A percentile compares a stretch with the other conserved stretches of the same genome.
These are phyloP conservation scores for Ashinkailepas kermadecensis DNA, from an alignment of 2,888 invertebrate genomes.

Conservation along the genomic window DNA sequence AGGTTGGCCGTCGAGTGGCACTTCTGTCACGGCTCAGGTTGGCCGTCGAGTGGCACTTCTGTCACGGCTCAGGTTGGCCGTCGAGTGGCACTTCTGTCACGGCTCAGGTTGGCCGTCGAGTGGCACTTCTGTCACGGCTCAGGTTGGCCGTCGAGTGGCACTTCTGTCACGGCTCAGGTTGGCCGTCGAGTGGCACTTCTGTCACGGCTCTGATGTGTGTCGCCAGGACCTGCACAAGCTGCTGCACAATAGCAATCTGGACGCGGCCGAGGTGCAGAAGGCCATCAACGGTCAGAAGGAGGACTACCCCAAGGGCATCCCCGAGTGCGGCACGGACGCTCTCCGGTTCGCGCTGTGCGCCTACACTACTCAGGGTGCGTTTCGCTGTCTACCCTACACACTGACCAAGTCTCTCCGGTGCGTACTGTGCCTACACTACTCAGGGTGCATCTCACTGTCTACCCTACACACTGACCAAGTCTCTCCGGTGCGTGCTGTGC, in stretches of 20 bases:
- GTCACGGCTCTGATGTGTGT: constrained; percentile 11
- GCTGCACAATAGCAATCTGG: constrained; percentile 70
- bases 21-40: too few species aligned
- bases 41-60: too few species aligned
- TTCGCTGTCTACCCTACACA: neutral
- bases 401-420: neutral
- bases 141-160: too few species aligned
- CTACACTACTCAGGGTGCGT: constrained; percentile 65
- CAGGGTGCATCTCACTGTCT: neutral
- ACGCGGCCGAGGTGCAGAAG: constrained; percentile 68
- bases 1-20: too few species aligned
- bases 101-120: too few species aligned
- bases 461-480: too few species aligned
- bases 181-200: too few species aligned
- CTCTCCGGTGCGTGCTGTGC: constrained; percentile 84
- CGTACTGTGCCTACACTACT: neutral
- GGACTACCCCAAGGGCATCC: constrained; percentile 77
- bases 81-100: too few species aligned
- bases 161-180: too few species aligned
- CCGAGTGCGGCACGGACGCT: constrained; percentile 93
- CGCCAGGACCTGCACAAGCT: constrained; percentile 58
- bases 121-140: too few species aligned
- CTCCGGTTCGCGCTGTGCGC: constrained; percentile 84
- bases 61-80: too few species aligned
- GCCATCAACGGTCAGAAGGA: constrained; percentile 55